A percentile compares a stretch with the other conserved stretches of the same genome.
Evolutionary conservation across 2,113 vertebrate species (phyloP).

Genomic region (Amazona vittata): DNA sequence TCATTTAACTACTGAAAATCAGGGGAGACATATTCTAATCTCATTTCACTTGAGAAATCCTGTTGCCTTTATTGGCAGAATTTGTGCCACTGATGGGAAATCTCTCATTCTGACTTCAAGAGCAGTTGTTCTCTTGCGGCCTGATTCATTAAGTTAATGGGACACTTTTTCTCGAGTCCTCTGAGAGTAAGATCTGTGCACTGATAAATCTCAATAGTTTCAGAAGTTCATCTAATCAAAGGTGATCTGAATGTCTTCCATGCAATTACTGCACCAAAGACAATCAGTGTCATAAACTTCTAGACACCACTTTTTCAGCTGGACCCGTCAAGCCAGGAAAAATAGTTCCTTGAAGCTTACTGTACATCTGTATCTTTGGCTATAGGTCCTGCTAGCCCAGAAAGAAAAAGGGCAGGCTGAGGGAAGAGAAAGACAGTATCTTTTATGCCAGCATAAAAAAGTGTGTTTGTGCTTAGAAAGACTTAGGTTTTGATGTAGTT

Average conservation of each 20-base stretch:
- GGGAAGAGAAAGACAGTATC: background rate
- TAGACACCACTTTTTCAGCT: background rate
- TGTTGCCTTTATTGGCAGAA: constrained; percentile 35
- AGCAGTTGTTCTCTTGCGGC: constrained; percentile 52
- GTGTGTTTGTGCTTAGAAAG: background rate
- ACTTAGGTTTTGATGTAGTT: background rate
- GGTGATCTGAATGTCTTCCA: constrained; percentile 66
- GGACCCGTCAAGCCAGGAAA: background rate
- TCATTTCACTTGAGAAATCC: constrained; percentile 58
- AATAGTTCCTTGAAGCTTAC: background rate
- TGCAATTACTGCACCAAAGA: constrained; percentile 27
- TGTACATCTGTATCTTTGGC: background rate
- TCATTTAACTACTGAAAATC: constrained; percentile 59
- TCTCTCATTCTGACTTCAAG: constrained; percentile 52
- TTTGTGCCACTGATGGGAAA: constrained; percentile 60
- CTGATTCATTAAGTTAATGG: constrained; percentile 69
- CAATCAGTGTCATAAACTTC: constrained; percentile 1
- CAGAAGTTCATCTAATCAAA: constrained; percentile 66
- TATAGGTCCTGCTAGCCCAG: background rate
- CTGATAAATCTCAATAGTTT: constrained; percentile 60
- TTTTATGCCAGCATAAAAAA: background rate
- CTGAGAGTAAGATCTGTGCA: constrained; percentile 39
- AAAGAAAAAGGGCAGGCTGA: background rate
- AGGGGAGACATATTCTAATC: constrained; percentile 55
- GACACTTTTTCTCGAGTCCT: constrained; percentile 52